Evolutionary conservation across 2,113 vertebrate genomes (phyloP).

Genomic region (Hoplias malabaricus): DNA sequence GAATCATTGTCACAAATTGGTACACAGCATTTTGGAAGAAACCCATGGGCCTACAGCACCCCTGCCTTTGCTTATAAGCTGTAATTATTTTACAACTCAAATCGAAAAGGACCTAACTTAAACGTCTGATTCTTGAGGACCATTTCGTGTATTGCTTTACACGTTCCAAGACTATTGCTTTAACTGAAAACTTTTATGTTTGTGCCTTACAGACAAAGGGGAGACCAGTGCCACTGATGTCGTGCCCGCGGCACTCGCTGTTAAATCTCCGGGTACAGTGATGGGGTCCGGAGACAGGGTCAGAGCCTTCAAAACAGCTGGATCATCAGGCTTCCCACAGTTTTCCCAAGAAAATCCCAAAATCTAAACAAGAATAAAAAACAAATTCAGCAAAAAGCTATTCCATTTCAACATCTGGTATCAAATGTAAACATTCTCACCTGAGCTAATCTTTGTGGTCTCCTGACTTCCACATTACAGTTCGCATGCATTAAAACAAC

Average conservation of each 20-base stretch:
- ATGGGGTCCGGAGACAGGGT: conserved; percentile 70
- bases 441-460: neutral
- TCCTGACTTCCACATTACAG: conserved; percentile 4
- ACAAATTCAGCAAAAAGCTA: too few species aligned
- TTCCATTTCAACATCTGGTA: too few species aligned
- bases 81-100: too few species aligned
- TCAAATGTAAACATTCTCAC: neutral
- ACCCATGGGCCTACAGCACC: too few species aligned
- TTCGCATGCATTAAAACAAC: neutral
- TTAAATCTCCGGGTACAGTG: conserved; percentile 69
- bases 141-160: too few species aligned
- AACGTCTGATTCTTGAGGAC: too few species aligned
- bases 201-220: conserved; percentile 65
- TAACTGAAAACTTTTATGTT: too few species aligned
- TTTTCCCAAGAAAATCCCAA: conserved; percentile 72
- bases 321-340: conserved; percentile 63
- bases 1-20: too few species aligned
- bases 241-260: conserved; percentile 60
- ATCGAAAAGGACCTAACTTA: too few species aligned
- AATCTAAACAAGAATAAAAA: conserved; percentile 36
- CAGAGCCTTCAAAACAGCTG: conserved; percentile 67
- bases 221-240: conserved; percentile 59
- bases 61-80: too few species aligned
- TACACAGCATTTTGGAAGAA: too few species aligned
- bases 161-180: too few species aligned